Conservation (phyloP, 2,888 invertebrate species). For the Xanthostigma xanthostigma region DNA sequence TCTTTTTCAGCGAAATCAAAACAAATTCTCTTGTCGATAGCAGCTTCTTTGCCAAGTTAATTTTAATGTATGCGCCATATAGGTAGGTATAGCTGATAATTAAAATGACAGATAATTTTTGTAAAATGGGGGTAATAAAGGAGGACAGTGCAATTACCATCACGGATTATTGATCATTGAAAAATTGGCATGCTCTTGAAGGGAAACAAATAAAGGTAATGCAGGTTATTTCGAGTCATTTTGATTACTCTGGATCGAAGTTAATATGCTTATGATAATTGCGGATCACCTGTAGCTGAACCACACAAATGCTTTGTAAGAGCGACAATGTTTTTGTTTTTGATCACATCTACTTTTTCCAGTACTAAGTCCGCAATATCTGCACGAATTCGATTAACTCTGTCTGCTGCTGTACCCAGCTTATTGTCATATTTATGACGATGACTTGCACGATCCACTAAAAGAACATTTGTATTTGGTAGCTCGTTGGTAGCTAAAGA, state of each 20-base stretch:
- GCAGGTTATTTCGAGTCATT: too few species aligned
- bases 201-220: too few species aligned
- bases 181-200: neutral
- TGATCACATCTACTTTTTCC: constrained; percentile 33
- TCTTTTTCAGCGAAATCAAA: neutral
- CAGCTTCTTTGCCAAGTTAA: neutral
- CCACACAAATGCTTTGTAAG: constrained; percentile 85
- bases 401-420: constrained; percentile 29
- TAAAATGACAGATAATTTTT: too few species aligned
- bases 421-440: constrained; percentile 68
- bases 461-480: constrained; percentile 40
- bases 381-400: constrained; percentile 51
- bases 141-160: neutral
- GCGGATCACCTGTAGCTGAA: constrained; percentile 54
- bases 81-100: too few species aligned
- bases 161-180: neutral
- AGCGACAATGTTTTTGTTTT: constrained; percentile 43
- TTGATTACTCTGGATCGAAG: too few species aligned
- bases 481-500: constrained; percentile 40
- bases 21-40: neutral
- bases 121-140: too few species aligned
- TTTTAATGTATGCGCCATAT: too few species aligned
- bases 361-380: constrained; percentile 69
- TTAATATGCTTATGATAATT: too few species aligned
- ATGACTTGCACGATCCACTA: constrained; percentile 66